phyloP scores from a whole-genome alignment of 2,797 vertebrate genomes.

The Dicrostonyx torquatus region DNA sequence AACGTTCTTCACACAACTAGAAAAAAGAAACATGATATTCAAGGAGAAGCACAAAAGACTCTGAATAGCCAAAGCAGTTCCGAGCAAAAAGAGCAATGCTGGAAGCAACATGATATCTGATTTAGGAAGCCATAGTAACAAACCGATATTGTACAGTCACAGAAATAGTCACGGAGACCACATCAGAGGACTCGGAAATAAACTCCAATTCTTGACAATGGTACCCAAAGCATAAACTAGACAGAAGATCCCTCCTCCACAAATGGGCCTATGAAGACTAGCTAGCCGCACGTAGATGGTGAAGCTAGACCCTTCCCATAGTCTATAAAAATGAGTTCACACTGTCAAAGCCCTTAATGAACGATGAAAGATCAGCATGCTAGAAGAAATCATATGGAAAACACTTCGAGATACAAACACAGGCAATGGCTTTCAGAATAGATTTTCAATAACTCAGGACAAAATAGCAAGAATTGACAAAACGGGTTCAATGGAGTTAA shows the following conservation, averaged over 20 bases:
- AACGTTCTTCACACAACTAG: not conserved
- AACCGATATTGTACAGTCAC: not conserved
- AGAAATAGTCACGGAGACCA: not conserved
- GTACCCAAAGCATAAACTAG: not conserved
- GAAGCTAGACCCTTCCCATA: not conserved
- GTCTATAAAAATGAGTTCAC: not conserved
- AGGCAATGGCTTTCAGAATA: not conserved
- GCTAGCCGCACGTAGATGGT: not conserved
- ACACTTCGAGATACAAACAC: not conserved
- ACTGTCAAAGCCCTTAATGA: not conserved
- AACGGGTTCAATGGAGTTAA: not conserved
- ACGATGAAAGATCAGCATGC: not conserved
- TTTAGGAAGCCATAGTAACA: not conserved
- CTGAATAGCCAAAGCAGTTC: not conserved
- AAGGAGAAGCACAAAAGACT: not conserved
- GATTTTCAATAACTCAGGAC: not conserved
- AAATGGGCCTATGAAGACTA: not conserved
- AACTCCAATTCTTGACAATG: not conserved
- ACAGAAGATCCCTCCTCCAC: not conserved
- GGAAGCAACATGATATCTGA: not conserved
- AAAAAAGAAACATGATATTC: not conserved
- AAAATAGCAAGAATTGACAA: not conserved
- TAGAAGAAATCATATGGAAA: not conserved
- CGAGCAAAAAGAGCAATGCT: not conserved
- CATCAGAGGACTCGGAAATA: not conserved